Conservation (phyloP, 2,797 vertebrate genomes). For the Mus spretus region DNA sequence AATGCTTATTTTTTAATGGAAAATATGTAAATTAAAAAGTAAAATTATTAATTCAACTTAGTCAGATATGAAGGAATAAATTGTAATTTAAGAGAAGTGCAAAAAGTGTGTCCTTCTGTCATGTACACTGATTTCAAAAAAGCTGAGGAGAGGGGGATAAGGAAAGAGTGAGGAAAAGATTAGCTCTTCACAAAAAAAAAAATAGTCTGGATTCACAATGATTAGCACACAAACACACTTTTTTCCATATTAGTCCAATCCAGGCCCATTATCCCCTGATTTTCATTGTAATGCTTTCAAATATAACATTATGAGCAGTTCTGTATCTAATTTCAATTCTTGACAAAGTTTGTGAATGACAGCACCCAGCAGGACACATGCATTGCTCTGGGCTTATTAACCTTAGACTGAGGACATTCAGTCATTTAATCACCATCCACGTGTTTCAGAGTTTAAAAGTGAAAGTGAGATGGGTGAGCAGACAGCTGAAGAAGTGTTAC, state of each 20-base stretch:
- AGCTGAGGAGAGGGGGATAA: neutral
- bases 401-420: constrained; percentile 18
- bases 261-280: neutral
- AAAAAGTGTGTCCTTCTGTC: neutral
- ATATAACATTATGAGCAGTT: neutral
- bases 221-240: neutral
- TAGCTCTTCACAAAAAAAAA: neutral
- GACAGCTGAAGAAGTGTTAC: constrained; percentile 78
- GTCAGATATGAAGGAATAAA: neutral
- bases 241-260: neutral
- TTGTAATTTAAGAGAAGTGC: neutral
- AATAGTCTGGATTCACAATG: neutral
- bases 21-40: neutral
- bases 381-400: neutral
- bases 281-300: neutral
- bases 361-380: neutral
- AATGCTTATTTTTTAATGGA: neutral
- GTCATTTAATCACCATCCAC: constrained; percentile 35
- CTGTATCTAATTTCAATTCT: neutral
- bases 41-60: constrained; percentile 20
- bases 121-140: constrained; percentile 7
- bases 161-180: neutral
- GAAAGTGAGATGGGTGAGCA: constrained; percentile 72
- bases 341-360: neutral
- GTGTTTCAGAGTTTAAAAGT: constrained; percentile 52